Evolutionary conservation across 2,113 vertebrate genomes (phyloP).

Genomic region (Xerus inauris): DNA sequence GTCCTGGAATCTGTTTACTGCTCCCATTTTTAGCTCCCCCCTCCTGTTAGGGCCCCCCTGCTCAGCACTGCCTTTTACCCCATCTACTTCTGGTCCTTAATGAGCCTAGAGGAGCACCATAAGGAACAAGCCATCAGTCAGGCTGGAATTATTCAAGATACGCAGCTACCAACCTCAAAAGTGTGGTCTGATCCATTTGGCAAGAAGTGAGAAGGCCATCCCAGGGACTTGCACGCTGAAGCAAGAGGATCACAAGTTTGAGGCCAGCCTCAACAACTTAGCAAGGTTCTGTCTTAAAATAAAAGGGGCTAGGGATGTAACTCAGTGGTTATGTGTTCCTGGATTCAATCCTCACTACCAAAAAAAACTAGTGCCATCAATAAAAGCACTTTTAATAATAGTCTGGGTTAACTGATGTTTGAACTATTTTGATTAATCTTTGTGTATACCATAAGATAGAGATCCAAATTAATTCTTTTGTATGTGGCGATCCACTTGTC

Average conservation of each 20-base stretch:
- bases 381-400: background rate
- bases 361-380: background rate
- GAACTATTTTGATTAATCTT: no score
- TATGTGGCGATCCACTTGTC: no score
- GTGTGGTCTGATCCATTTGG: conserved; percentile 91
- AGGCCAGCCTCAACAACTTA: no score
- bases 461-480: no score
- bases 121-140: no score
- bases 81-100: background rate
- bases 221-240: no score
- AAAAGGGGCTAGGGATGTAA: background rate
- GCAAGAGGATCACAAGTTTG: no score
- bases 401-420: no score
- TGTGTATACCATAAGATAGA: no score
- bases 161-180: conserved; percentile 84
- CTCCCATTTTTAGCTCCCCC: background rate
- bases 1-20: background rate
- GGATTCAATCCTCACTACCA: background rate
- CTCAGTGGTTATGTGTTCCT: background rate
- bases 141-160: no score
- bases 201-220: conserved; percentile 83
- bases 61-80: background rate
- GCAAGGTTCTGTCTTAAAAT: no score
- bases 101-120: background rate
- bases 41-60: no score